A percentile compares a stretch with the other conserved stretches of the same genome.
phyloP scores from a whole-genome alignment of 2,888 invertebrate genomes.

The Formica aserva region DNA sequence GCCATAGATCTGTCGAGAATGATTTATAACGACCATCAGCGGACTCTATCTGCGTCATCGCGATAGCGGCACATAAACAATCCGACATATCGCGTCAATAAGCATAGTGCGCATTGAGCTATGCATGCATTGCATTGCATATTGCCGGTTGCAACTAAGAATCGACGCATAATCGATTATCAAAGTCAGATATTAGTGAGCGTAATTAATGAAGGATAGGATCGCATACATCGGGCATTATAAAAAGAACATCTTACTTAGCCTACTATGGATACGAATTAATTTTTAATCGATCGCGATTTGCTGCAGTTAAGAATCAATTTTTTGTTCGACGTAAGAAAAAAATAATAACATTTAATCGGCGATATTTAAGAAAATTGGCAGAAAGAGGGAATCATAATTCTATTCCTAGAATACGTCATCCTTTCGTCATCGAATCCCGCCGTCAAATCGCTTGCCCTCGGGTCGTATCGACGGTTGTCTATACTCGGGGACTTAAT shows the following conservation, averaged over 20 bases:
- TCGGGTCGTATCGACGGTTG: constrained; percentile 18
- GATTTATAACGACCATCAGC: constrained; percentile 49
- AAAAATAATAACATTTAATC: neutral
- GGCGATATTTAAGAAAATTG: neutral
- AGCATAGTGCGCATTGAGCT: constrained; percentile 13
- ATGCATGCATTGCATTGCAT: constrained; percentile 10
- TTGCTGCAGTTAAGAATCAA: neutral
- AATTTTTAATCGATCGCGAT: constrained; percentile 5
- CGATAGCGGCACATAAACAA: constrained; percentile 54
- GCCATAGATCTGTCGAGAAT: constrained; percentile 49
- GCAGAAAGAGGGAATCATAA: neutral
- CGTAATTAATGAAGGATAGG: constrained; percentile 18
- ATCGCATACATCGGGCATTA: neutral
- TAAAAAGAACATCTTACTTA: neutral
- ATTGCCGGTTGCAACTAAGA: constrained; percentile 8
- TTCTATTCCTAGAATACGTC: constrained; percentile 27
- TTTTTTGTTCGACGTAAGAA: neutral
- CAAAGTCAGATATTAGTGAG: constrained; percentile 1
- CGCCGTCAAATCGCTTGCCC: constrained; percentile 42
- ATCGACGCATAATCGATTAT: constrained; percentile 29
- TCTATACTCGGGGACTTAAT: constrained; percentile 56
- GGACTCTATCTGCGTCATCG: constrained; percentile 46
- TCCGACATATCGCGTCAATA: constrained; percentile 45
- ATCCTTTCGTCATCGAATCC: constrained; percentile 25
- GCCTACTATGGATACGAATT: neutral